phyloP scores from a whole-genome alignment of 2,888 invertebrate species.

The Phalera bucephala region DNA sequence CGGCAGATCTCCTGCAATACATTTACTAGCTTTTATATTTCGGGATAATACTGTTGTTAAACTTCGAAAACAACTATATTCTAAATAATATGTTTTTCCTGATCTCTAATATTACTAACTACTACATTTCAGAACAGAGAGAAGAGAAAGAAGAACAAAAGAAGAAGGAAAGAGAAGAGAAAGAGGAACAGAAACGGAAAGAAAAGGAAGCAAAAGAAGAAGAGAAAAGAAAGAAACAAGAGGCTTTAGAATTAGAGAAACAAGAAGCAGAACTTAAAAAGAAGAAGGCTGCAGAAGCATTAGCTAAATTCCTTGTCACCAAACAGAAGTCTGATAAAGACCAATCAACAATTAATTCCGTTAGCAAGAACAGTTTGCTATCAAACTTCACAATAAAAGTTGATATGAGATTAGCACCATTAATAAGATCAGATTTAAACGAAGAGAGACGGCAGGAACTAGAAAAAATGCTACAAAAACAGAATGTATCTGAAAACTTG shows the following conservation, averaged over 20 bases:
- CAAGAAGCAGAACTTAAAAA: slow-evolving; percentile 89
- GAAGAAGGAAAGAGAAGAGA: slow-evolving; percentile 69
- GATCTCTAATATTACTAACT: no score
- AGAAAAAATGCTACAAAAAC: slow-evolving; percentile 72
- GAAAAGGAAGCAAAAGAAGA: slow-evolving; percentile 82
- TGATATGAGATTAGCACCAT: slow-evolving; percentile 94
- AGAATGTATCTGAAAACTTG: slow-evolving; percentile 49
- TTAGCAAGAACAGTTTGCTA: slow-evolving; percentile 64
- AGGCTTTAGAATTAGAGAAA: slow-evolving; percentile 84
- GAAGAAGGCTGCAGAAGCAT: slow-evolving; percentile 90
- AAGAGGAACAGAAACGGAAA: slow-evolving; percentile 75
- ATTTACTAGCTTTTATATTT: no score
- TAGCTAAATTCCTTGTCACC: slow-evolving; percentile 91
- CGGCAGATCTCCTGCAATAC: no score
- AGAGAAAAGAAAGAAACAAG: slow-evolving; percentile 84
- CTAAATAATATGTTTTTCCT: no score
- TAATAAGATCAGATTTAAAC: slow-evolving; percentile 81
- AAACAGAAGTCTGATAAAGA: slow-evolving; percentile 79
- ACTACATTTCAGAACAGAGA: slow-evolving; percentile 66
- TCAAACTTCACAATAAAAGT: slow-evolving; percentile 86
- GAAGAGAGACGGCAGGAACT: slow-evolving; percentile 77
- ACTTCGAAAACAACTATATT: no score
- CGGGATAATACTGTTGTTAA: no score
- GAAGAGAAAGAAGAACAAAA: slow-evolving; percentile 72
- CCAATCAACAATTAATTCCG: slow-evolving; percentile 45